A percentile compares a stretch with the other conserved stretches of the same genome.
Conservation (phyloP, 30 jellyfish, hydroid and myxozoan species). For the Aurelia aurita complex sp. Pacific region DNA sequence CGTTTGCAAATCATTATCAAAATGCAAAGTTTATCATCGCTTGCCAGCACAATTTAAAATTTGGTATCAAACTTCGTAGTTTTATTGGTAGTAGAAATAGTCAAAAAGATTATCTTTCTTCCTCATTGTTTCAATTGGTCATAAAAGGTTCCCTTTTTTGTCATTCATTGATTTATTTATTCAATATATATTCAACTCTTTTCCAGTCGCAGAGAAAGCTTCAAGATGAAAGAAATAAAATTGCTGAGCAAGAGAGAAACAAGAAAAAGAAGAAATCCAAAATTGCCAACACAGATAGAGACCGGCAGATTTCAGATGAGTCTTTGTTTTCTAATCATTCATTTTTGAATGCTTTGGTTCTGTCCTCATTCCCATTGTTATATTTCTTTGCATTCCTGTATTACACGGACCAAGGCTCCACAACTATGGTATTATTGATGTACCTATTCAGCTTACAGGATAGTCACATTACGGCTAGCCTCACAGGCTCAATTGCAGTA, state of each 20-base stretch:
- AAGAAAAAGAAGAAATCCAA: constrained; percentile 2
- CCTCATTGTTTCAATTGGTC: no score
- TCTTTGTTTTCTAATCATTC: neutral
- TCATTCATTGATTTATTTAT: neutral
- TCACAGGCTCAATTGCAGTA: constrained; percentile 79
- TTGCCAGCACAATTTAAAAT: no score
- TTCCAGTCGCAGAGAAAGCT: constrained; percentile 10
- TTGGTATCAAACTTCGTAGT: no score
- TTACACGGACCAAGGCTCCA: constrained; percentile 97
- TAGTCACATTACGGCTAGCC: constrained; percentile 65
- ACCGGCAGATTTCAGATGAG: constrained; percentile 5
- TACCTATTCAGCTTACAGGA: constrained; percentile 65
- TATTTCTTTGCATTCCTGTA: constrained; percentile 82
- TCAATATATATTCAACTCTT: neutral
- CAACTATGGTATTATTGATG: constrained; percentile 66
- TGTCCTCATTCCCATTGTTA: constrained; percentile 75
- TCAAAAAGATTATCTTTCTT: no score
- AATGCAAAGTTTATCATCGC: no score
- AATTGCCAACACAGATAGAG: neutral
- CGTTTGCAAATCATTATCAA: no score
- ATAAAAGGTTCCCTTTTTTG: no score
- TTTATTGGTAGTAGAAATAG: no score
- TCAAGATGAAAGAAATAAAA: neutral
- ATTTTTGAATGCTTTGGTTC: constrained; percentile 60
- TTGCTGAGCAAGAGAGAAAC: neutral